Evolutionary conservation across 2,888 invertebrate genomes (phyloP).

Genomic region (Drosophila gaucha): DNA sequence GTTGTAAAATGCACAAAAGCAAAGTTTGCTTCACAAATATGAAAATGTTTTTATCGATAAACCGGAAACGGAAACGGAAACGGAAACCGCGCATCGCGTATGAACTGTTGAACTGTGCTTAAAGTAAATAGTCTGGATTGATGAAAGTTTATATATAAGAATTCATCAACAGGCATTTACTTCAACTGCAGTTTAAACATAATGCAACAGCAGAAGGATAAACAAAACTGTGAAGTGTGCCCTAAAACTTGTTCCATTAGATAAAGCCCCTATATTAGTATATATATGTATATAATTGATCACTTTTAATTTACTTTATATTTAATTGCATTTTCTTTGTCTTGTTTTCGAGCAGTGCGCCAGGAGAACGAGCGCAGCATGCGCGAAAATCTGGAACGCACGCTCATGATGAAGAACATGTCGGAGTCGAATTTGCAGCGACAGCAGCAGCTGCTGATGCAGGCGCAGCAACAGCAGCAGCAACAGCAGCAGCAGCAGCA

Average conservation of each 20-base stretch:
- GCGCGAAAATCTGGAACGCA: slow-evolving; percentile 89
- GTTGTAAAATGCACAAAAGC: slow-evolving; percentile 81
- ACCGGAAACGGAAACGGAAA: slow-evolving; percentile 13
- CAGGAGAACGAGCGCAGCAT: slow-evolving; percentile 95
- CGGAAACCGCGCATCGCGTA: neutral
- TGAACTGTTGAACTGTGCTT: slow-evolving; percentile 81
- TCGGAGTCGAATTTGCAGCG: slow-evolving; percentile 77
- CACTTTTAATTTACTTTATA: neutral
- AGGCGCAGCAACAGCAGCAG: slow-evolving; percentile 53
- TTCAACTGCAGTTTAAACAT: slow-evolving; percentile 83
- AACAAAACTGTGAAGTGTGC: slow-evolving; percentile 29
- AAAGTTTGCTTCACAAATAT: neutral
- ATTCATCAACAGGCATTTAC: slow-evolving; percentile 84
- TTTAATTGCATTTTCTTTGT: slow-evolving; percentile 16
- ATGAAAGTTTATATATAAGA: slow-evolving; percentile 78
- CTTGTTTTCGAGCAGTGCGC: slow-evolving; percentile 88
- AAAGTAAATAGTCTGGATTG: slow-evolving; percentile 84
- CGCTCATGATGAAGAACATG: slow-evolving; percentile 83
- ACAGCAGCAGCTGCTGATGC: slow-evolving; percentile 59
- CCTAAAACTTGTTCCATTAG: slow-evolving; percentile 70
- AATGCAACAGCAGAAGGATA: slow-evolving; percentile 71
- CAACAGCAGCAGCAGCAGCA: slow-evolving; percentile 23
- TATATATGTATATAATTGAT: neutral
- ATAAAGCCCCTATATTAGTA: slow-evolving; percentile 14
- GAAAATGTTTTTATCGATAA: slow-evolving; percentile 1